Conservation (phyloP, 1,140 invertebrate genomes). For the Bombus huntii region DNA sequence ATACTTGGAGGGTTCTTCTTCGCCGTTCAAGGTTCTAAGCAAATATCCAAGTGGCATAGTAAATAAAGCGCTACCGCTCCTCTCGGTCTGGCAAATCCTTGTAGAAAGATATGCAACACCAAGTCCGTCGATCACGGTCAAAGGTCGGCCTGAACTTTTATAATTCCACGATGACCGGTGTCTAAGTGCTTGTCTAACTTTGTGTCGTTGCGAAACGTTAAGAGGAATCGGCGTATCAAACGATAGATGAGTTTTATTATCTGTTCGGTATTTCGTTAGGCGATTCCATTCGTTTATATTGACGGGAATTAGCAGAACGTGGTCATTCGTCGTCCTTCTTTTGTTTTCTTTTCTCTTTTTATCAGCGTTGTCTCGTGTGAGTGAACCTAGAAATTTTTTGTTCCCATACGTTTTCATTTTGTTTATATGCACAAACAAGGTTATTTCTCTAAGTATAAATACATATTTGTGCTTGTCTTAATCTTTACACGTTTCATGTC, state of each 20-base stretch:
- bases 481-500: no score
- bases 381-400: no score
- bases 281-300: background rate
- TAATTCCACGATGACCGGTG: conserved; percentile 14
- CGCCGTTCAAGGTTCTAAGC: conserved; percentile 64
- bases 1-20: conserved; percentile 62
- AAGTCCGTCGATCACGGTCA: conserved; percentile 55
- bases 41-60: conserved; percentile 66
- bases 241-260: background rate
- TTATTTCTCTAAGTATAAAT: no score
- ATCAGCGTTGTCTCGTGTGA: background rate
- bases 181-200: background rate
- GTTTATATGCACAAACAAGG: no score
- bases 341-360: background rate
- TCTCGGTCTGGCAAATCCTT: conserved; percentile 44
- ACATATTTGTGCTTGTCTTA: no score
- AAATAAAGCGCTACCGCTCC: conserved; percentile 63
- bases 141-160: conserved; percentile 53
- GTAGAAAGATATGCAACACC: conserved; percentile 16
- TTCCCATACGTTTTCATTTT: no score
- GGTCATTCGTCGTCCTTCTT: background rate
- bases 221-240: background rate
- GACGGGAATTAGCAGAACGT: background rate
- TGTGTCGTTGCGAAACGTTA: background rate
- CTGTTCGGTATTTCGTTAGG: background rate